A percentile compares a stretch with the other conserved stretches of the same genome.
Evolutionary conservation across 2,113 vertebrate species (phyloP).

Genomic region (Bettongia penicillata): DNA sequence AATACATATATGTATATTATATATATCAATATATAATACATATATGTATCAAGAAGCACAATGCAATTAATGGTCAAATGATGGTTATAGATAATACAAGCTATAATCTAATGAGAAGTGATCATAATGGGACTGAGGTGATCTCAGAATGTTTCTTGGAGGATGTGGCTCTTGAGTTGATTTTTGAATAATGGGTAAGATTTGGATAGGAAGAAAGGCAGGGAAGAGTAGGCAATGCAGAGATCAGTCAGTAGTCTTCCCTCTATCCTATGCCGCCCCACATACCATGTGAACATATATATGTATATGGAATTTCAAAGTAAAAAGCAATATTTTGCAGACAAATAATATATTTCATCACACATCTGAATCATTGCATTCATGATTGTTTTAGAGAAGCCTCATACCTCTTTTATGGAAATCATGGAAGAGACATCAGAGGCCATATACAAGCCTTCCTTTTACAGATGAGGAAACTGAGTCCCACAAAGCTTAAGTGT

Average conservation of each 20-base stretch:
- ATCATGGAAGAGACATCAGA: background rate
- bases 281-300: background rate
- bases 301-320: slow-evolving; percentile 29
- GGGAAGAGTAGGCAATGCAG: background rate
- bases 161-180: no score
- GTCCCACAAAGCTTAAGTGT: background rate
- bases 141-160: background rate
- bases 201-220: background rate
- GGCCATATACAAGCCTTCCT: background rate
- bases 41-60: background rate
- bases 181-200: background rate
- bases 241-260: background rate
- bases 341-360: slow-evolving; percentile 37
- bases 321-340: slow-evolving; percentile 49
- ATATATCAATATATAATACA: no score
- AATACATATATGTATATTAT: no score
- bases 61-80: background rate
- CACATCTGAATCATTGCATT: slow-evolving; percentile 50
- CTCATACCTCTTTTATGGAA: slow-evolving; percentile 10
- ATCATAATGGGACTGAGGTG: background rate
- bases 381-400: background rate
- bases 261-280: no score
- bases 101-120: background rate
- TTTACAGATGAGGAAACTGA: background rate
- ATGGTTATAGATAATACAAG: background rate